Conservation (phyloP, 37 sponge, comb jelly and placozoan genomes). For the Hexactinellida sp. region DNA sequence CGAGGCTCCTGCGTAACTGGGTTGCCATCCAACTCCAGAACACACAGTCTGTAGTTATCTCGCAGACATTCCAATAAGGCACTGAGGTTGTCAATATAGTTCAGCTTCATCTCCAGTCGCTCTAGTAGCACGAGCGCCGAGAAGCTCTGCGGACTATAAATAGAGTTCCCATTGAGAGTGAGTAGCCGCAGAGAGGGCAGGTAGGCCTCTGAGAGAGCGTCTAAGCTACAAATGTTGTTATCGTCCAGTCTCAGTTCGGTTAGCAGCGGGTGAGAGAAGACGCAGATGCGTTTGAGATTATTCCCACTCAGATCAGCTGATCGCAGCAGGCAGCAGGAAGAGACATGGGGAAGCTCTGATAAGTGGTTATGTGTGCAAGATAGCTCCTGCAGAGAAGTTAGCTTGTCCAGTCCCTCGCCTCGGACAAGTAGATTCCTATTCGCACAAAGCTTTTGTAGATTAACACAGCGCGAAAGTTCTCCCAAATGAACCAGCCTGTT, state of each 20-base stretch:
- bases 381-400: not conserved
- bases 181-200: not conserved
- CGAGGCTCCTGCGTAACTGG: constrained; percentile 24
- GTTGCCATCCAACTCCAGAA: not conserved
- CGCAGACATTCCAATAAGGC: not conserved
- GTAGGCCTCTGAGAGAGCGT: not conserved
- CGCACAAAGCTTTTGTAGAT: not conserved
- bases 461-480: not conserved
- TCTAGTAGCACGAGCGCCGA: not conserved
- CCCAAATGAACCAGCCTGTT: constrained; percentile 4
- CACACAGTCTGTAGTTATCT: not conserved
- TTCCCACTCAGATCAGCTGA: not conserved
- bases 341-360: not conserved
- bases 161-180: constrained; percentile 11
- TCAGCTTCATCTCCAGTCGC: not conserved
- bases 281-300: not conserved
- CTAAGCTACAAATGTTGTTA: not conserved
- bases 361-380: not conserved
- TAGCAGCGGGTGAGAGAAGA: not conserved
- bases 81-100: not conserved
- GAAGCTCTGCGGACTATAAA: not conserved
- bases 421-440: not conserved
- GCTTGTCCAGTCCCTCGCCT: not conserved
- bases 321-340: not conserved
- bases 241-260: not conserved